Evolutionary conservation across 2,113 vertebrate species (phyloP), one percentile per base, ranked within the genome.

Genomic region (Chaetodon auriga): DNA sequence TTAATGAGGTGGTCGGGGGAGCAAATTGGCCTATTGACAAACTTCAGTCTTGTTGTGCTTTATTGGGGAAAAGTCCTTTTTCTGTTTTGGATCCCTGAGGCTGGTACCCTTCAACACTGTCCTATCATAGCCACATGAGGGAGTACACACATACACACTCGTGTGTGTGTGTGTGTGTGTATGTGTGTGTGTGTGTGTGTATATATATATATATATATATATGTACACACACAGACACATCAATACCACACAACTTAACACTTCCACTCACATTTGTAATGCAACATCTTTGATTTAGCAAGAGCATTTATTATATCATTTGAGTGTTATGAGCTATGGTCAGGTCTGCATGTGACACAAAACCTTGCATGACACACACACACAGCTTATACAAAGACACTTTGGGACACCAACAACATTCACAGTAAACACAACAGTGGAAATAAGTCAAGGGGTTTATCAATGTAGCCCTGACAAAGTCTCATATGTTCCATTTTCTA

Each of bases 21-120:
- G 49, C 7, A 12, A 69, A 60, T 65, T 75, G 78, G 68, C 23
- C 25, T 89, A 92, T 91, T 86, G 91, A 90, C 87, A 84, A 68
- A 61, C 68, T 8, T 35, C 25, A 18, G 18, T 58, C 71, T 41
- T 70, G 61, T 64, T 80, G 51, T 55, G 79, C 58, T 86, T 89
- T 86, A 90, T 88, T 86, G 74, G 81, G 68, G 30, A 75, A 68
- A 48, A 69, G 11, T 63, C 65, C 21, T 45, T 62, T 82, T 54
- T 54, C 70, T 58, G 6, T 48, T 55, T 36, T 36, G 10, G 13
- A 51, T 30, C 82, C 95, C 89, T 78, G 18, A 81, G 94, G 94
- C 88, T 64, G 62, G 48, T 81, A 41, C 43, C 51, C 53, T 46
- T 95, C 95, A 94, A 84, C 95, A 91, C 91, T 14, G 54, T 74